A percentile compares a stretch with the other conserved stretches of the same genome.
Evolutionary conservation across 2,113 vertebrate species (phyloP).

Genomic region (Taurulus bubalis): DNA sequence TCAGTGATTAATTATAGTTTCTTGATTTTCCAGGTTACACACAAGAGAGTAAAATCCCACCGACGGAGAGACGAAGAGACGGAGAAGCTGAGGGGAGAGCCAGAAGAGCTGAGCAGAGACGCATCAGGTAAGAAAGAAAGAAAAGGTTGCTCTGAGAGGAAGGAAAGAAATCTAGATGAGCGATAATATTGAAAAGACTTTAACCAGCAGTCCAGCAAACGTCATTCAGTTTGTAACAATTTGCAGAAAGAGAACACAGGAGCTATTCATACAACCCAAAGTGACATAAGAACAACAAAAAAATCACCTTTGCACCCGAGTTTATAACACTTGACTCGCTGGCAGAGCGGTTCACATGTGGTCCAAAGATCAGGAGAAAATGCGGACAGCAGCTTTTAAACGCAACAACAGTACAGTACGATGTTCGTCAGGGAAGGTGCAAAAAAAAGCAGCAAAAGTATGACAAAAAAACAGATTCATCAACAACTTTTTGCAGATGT

Average conservation of each 20-base stretch:
- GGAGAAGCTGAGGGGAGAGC: constrained; percentile 49
- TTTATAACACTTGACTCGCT: constrained; percentile 36
- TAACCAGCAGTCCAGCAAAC: not conserved
- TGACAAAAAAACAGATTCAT: not conserved
- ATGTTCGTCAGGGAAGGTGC: not conserved
- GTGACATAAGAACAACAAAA: constrained; percentile 3
- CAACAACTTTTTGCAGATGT: not conserved
- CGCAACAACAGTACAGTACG: not conserved
- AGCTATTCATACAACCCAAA: not conserved
- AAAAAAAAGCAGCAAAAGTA: not conserved
- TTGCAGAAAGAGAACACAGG: not conserved
- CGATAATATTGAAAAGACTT: not conserved
- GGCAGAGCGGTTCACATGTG: constrained; percentile 37
- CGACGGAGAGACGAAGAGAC: constrained; percentile 68
- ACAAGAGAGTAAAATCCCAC: constrained; percentile 70
- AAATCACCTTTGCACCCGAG: constrained; percentile 61
- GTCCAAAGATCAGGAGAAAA: constrained; percentile 68
- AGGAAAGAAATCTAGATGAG: not conserved
- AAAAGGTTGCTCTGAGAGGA: no score
- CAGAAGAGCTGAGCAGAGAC: not conserved
- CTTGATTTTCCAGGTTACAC: constrained; percentile 47
- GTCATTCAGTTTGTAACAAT: not conserved
- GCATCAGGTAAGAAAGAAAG: constrained; percentile 48
- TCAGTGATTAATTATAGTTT: not conserved
- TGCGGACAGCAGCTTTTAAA: constrained; percentile 13